Evolutionary conservation across 2,113 vertebrate species (phyloP).

Genomic region (Lynx canadensis): DNA sequence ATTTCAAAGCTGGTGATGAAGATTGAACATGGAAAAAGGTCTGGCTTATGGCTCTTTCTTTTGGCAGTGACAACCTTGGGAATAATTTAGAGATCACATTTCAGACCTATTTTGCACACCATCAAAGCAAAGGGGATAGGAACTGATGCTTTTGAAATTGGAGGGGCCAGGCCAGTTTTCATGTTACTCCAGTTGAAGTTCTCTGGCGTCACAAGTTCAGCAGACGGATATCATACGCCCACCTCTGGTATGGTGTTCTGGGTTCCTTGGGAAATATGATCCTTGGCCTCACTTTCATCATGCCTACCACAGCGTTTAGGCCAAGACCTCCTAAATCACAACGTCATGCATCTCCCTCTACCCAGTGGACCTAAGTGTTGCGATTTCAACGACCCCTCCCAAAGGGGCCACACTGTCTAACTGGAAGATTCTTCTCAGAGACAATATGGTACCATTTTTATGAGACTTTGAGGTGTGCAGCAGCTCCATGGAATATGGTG

Average conservation of each 20-base stretch:
- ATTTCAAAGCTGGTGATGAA: slow-evolving; percentile 82
- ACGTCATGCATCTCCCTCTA: background rate
- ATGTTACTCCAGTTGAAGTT: slow-evolving; percentile 70
- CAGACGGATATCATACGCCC: slow-evolving; percentile 73
- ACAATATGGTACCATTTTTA: background rate
- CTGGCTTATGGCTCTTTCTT: slow-evolving; percentile 84
- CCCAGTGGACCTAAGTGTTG: background rate
- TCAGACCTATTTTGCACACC: slow-evolving; percentile 84
- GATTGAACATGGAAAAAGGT: slow-evolving; percentile 79
- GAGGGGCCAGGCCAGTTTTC: slow-evolving; percentile 78
- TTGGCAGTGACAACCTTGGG: slow-evolving; percentile 84
- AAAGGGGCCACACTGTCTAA: background rate
- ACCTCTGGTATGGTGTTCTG: slow-evolving; percentile 75
- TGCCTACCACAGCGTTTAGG: slow-evolving; percentile 74
- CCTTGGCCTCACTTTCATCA: slow-evolving; percentile 73
- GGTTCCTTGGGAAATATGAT: slow-evolving; percentile 76
- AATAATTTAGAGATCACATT: slow-evolving; percentile 87
- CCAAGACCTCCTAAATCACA: slow-evolving; percentile 76
- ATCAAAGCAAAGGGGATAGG: slow-evolving; percentile 79
- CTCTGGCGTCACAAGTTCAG: slow-evolving; percentile 48
- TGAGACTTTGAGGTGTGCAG: background rate
- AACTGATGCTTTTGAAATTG: slow-evolving; percentile 81
- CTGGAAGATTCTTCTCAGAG: background rate
- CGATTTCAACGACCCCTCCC: background rate
- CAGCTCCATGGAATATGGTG: background rate